A percentile compares a stretch with the other conserved stretches of the same genome.
Evolutionary conservation across 2,797 vertebrate genomes (phyloP).

Genomic region (Pipistrellus nathusii): DNA sequence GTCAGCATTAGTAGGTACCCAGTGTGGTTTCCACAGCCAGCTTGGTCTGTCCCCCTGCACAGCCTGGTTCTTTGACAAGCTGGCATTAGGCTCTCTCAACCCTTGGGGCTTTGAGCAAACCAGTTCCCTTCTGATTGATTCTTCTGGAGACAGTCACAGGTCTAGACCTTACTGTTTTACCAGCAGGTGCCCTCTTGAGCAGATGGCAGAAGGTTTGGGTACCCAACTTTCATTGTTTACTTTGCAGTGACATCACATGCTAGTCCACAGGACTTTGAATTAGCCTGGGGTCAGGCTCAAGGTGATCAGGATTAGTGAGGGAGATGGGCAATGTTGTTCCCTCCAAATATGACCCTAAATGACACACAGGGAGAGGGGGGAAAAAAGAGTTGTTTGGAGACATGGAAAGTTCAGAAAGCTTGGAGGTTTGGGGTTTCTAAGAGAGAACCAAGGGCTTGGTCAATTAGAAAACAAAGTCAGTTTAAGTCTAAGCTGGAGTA

Average conservation of each 20-base stretch:
- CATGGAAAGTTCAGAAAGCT: neutral
- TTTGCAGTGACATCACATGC: neutral
- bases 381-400: slow-evolving; percentile 36
- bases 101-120: neutral
- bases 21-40: neutral
- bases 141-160: neutral
- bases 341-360: neutral
- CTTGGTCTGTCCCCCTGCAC: neutral
- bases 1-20: neutral
- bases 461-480: slow-evolving; percentile 7
- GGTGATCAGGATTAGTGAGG: neutral
- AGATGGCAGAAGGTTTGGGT: neutral
- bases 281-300: neutral
- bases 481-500: neutral
- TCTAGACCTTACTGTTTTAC: neutral
- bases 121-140: neutral
- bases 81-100: neutral
- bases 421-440: neutral
- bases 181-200: neutral
- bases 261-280: slow-evolving; percentile 12
- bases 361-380: neutral
- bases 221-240: neutral
- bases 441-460: neutral
- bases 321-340: neutral
- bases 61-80: slow-evolving; percentile 9